Conservation (phyloP, 1,140 invertebrate genomes). For the Drosophila pachea region DNA sequence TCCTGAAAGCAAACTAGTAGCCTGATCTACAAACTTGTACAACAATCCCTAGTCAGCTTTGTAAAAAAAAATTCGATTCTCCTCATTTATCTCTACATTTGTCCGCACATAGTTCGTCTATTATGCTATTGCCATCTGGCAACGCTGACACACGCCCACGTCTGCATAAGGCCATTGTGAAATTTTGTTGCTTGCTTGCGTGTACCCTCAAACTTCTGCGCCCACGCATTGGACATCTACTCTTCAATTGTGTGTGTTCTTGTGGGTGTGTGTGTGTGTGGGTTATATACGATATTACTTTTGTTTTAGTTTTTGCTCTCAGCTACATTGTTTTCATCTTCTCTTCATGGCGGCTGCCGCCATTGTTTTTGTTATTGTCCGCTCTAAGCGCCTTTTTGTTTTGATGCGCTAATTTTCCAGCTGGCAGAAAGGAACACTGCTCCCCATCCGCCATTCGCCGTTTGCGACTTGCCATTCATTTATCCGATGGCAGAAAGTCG, state of each 20-base stretch:
- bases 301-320: conserved; percentile 58
- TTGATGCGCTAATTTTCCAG: conserved; percentile 69
- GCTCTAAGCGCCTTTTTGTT: conserved; percentile 59
- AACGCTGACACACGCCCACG: conserved; percentile 32
- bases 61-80: no score
- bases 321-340: conserved; percentile 41
- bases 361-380: conserved; percentile 27
- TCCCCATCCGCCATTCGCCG: no score
- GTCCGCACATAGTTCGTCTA: no score
- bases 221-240: conserved; percentile 22
- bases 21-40: no score
- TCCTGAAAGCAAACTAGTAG: no score
- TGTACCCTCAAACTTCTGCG: conserved; percentile 17
- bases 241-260: conserved; percentile 2
- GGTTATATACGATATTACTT: conserved; percentile 57
- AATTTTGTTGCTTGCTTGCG: conserved; percentile 30
- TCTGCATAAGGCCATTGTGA: conserved; percentile 21
- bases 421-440: conserved; percentile 48
- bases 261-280: conserved; percentile 13
- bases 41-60: no score
- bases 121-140: conserved; percentile 33
- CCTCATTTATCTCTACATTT: no score
- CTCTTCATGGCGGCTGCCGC: conserved; percentile 36
- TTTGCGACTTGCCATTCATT: conserved; percentile 23
- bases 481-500: not conserved